These are phyloP conservation scores for Nycticryphes semicollaris DNA, from an alignment of 2,113 vertebrate genomes.

Conservation along the genomic window DNA sequence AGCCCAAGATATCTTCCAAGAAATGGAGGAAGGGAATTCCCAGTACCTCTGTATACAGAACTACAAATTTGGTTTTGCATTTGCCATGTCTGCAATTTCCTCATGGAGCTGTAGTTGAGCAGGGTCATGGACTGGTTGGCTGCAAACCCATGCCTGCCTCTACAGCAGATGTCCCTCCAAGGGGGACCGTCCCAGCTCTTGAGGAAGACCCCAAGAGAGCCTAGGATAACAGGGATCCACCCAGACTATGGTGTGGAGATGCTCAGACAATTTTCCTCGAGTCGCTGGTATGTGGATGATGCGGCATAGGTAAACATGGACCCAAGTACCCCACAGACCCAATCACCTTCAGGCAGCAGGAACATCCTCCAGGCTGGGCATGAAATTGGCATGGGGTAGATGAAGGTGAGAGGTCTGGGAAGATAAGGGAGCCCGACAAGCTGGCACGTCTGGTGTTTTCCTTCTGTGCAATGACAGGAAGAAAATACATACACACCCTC, in stretches of 20 bases:
- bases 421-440: not conserved
- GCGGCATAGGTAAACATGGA: not conserved
- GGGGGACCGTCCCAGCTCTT: accelerated
- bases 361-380: not conserved
- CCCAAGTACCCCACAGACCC: not conserved
- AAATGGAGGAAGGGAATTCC: not conserved
- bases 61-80: not conserved
- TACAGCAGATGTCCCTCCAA: not conserved
- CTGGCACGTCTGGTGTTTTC: conserved; percentile 18
- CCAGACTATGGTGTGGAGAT: not conserved
- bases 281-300: not conserved
- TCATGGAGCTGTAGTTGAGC: not conserved
- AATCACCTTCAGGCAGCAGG: not conserved
- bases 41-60: not conserved
- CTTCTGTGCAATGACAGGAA: not conserved
- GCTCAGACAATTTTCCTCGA: not conserved
- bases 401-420: conserved; percentile 44
- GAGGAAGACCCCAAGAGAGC: not conserved
- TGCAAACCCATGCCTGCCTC: not conserved
- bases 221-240: not conserved
- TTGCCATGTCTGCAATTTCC: not conserved
- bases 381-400: not conserved
- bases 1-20: not conserved
- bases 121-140: not conserved
- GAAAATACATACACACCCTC: conserved; percentile 16